Evolutionary conservation across 2,113 vertebrate species (phyloP).

Genomic region (Triplophysa rosa): DNA sequence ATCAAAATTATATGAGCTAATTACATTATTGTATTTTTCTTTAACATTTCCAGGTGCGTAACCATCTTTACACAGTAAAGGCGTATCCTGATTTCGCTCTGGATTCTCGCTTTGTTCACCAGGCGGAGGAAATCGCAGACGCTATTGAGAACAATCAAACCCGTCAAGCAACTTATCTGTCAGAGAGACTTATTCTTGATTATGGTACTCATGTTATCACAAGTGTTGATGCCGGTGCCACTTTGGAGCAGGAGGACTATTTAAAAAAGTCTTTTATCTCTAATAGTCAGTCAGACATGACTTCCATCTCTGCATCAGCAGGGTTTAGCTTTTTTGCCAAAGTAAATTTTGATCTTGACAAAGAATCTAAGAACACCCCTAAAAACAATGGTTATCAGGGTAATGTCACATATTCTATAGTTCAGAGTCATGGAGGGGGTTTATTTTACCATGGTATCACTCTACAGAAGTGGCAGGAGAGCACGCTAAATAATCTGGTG

Average conservation of each 20-base stretch:
- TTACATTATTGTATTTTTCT: too few species aligned
- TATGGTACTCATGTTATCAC: conserved; percentile 87
- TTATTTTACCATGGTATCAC: conserved; percentile 91
- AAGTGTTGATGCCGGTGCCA: conserved; percentile 75
- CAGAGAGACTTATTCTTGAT: conserved; percentile 83
- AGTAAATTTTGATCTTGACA: conserved; percentile 62
- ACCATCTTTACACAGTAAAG: conserved; percentile 84
- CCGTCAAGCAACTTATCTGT: conserved; percentile 75
- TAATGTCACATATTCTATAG: conserved; percentile 81
- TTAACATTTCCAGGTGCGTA: conserved; percentile 78
- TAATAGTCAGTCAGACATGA: conserved; percentile 59
- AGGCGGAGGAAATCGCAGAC: conserved; percentile 77
- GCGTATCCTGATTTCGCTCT: conserved; percentile 74
- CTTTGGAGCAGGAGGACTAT: conserved; percentile 85
- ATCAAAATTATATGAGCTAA: too few species aligned
- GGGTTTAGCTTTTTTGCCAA: conserved; percentile 76
- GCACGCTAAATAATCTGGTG: conserved; percentile 83
- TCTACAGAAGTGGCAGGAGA: conserved; percentile 86
- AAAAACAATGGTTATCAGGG: conserved; percentile 74
- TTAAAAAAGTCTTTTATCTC: conserved; percentile 75
- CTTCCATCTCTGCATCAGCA: conserved; percentile 64
- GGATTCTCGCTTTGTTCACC: conserved; percentile 74
- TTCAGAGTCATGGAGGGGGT: conserved; percentile 78
- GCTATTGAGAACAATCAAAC: conserved; percentile 90
- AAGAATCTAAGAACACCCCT: neutral